A percentile compares a stretch with the other conserved stretches of the same genome.
phyloP scores from a whole-genome alignment of 1,140 invertebrate species.

The Plodia interpunctella region DNA sequence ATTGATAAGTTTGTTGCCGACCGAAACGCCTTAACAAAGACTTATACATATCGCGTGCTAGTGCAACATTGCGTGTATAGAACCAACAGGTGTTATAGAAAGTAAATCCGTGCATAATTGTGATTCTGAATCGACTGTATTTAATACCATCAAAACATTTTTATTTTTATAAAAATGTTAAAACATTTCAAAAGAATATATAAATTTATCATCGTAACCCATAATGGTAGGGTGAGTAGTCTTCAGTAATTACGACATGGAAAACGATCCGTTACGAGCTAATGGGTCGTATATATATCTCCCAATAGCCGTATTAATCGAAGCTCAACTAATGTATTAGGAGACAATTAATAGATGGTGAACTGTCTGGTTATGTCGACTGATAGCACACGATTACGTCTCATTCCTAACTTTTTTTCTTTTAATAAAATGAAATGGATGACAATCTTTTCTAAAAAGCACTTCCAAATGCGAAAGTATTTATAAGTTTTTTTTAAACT shows the following conservation, averaged over 20 bases:
- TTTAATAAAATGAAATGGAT: too few relatives aligned
- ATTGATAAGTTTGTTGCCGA: not conserved
- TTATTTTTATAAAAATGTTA: too few relatives aligned
- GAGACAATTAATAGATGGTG: not conserved
- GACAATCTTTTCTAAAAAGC: too few relatives aligned
- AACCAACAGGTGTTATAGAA: not conserved
- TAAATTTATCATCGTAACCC: too few relatives aligned
- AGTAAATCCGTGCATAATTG: not conserved
- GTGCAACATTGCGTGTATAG: not conserved
- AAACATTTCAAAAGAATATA: too few relatives aligned
- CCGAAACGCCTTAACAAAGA: not conserved
- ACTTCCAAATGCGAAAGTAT: too few relatives aligned
- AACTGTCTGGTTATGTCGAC: not conserved
- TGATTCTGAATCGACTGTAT: too few relatives aligned
- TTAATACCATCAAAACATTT: too few relatives aligned
- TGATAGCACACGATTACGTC: not conserved
- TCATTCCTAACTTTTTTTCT: too few relatives aligned
- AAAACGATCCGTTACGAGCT: not conserved
- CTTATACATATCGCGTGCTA: not conserved
- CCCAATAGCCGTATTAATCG: not conserved
- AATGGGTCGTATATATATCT: not conserved
- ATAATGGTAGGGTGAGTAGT: too few relatives aligned
- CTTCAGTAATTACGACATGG: not conserved
- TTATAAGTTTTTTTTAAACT: too few relatives aligned
- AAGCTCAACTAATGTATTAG: not conserved